A percentile compares a stretch with the other conserved stretches of the same genome.
phyloP scores from a whole-genome alignment of 2,113 vertebrate species.

The Anseranas semipalmata region DNA sequence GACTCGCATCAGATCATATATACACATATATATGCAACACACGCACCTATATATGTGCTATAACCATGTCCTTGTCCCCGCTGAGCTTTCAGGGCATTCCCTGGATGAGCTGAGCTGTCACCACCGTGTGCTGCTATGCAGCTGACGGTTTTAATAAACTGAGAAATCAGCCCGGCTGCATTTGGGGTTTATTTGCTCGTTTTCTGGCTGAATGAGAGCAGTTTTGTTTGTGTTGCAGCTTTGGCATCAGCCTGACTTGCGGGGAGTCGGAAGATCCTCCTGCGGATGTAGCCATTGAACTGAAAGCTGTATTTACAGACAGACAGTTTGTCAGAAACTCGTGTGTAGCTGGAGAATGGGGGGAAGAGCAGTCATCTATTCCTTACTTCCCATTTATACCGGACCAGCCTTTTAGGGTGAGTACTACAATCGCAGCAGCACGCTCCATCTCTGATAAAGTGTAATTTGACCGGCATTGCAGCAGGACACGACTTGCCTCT shows the following conservation, averaged over 20 bases:
- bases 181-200: background rate
- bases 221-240: slow-evolving; percentile 77
- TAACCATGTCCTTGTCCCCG: background rate
- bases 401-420: slow-evolving; percentile 97
- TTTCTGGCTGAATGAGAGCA: background rate
- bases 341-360: slow-evolving; percentile 89
- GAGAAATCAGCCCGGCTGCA: background rate
- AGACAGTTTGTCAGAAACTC: slow-evolving; percentile 92
- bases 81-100: background rate
- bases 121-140: accelerated
- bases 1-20: background rate
- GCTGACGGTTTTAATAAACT: background rate
- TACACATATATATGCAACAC: too few species aligned
- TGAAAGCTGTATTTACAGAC: slow-evolving; percentile 90
- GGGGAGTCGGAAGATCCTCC: slow-evolving; percentile 85
- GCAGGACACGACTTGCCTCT: background rate
- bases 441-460: background rate
- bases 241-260: slow-evolving; percentile 93
- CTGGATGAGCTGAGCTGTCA: background rate
- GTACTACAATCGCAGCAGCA: background rate
- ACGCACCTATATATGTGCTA: background rate
- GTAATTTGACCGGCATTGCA: background rate
- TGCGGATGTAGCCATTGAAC: slow-evolving; percentile 92
- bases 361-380: slow-evolving; percentile 89
- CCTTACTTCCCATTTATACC: slow-evolving; percentile 97